Percentiles rank a stretch among this genome's conserved stretches.
phyloP scores from a whole-genome alignment of 2,797 vertebrate species.

The Sebastes elongatus region DNA sequence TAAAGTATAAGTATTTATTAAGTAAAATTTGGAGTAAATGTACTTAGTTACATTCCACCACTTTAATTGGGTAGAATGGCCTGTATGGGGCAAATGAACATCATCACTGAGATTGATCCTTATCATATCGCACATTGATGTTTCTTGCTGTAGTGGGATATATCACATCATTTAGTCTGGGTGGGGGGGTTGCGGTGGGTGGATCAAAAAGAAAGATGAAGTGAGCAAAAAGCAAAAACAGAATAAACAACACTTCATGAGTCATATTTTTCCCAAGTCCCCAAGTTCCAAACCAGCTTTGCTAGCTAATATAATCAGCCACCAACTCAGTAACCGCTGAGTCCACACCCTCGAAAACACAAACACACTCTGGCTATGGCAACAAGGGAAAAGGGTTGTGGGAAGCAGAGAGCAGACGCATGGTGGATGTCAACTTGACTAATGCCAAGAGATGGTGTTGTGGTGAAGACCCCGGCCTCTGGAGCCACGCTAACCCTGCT shows the following conservation, averaged over 20 bases:
- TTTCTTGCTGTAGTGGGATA: background rate
- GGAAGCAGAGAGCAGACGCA: constrained; percentile 47
- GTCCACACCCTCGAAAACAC: constrained; percentile 60
- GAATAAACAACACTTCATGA: constrained; percentile 48
- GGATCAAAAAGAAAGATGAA: constrained; percentile 43
- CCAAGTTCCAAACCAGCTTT: constrained; percentile 54
- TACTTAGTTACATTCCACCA: too few species aligned
- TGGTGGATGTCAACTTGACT: constrained; percentile 9
- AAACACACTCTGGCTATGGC: constrained; percentile 62
- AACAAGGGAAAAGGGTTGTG: constrained; percentile 54
- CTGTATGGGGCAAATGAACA: background rate
- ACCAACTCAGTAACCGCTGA: constrained; percentile 50
- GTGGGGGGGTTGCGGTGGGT: constrained; percentile 26
- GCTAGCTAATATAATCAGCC: constrained; percentile 59
- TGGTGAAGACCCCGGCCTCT: constrained; percentile 21
- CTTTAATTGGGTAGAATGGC: background rate
- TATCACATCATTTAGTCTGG: constrained; percentile 31
- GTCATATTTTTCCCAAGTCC: constrained; percentile 51
- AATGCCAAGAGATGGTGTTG: constrained; percentile 27
- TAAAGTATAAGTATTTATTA: too few species aligned
- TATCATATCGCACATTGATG: constrained; percentile 18
- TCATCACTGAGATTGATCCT: background rate
- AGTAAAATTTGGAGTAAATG: too few species aligned
- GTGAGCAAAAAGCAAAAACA: constrained; percentile 33
- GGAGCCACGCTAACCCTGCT: constrained; percentile 37